Evolutionary conservation across 2,797 vertebrate genomes (phyloP).

Genomic region (Bufotes viridis): DNA sequence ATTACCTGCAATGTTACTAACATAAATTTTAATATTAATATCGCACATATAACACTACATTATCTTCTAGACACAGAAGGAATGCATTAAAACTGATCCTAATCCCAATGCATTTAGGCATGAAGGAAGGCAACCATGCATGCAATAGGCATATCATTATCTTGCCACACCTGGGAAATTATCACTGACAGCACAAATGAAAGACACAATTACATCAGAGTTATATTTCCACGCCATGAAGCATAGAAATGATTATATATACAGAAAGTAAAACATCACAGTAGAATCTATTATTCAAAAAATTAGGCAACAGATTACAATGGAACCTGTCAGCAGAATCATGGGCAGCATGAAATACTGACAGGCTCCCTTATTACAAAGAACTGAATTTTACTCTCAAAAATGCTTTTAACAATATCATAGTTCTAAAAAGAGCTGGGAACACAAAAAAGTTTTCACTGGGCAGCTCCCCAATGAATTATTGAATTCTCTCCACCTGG

Average conservation of each 20-base stretch:
- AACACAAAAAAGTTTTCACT: too few species aligned
- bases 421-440: too few species aligned
- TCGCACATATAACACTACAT: background rate
- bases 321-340: too few species aligned
- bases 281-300: too few species aligned
- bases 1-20: background rate
- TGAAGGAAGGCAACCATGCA: constrained; percentile 18
- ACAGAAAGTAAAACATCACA: too few species aligned
- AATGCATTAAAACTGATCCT: constrained; percentile 16
- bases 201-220: constrained; percentile 4
- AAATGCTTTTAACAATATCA: too few species aligned
- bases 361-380: too few species aligned
- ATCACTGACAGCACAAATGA: background rate
- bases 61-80: background rate
- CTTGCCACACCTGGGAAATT: constrained; percentile 20
- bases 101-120: constrained; percentile 8
- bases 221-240: background rate
- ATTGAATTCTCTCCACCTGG: too few species aligned
- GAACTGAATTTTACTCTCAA: too few species aligned
- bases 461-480: too few species aligned
- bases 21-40: background rate
- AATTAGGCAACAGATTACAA: too few species aligned
- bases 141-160: background rate
- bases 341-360: too few species aligned
- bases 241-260: background rate